Base-by-base conservation (phyloP, 2,888 invertebrate genomes). In the Seladonia tumulorum region DNA sequence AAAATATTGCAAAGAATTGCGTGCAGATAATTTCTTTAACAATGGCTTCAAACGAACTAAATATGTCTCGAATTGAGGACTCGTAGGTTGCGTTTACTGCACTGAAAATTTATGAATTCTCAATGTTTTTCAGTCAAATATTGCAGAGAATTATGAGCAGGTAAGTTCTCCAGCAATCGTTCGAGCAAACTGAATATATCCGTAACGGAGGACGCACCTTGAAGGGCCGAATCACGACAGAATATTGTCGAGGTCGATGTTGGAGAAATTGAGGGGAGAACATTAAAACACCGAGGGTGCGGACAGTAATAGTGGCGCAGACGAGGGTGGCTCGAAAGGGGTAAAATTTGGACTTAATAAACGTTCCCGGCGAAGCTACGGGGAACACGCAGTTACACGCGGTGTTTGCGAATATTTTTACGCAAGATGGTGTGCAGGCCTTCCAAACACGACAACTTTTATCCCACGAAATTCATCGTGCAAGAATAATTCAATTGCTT, bases 231-330 rank as follows among this genome's bases (percentile, higher is more conserved):
- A 92, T 91, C 91, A 88, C 88, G 85, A 79, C 79, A 79, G 87
- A 87, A 88, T 85, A 88, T 87, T 84, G 90, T 87, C 90, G 89
- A 88, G 89, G 90, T 91, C 88, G 89, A 88, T 87, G 90, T 84
- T 76, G 90, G 90, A 89, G 91, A 92, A 92, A 91, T 91, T 85
- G 90, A 92, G 92, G 93, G 93, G 92, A 93, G 92, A 91, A 86
- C 89, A 90, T 93, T 92, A 91, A 93, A 93, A 91, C 91, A 88
- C 90, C 83, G 89, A 93, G 93, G 93, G 93, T 93, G 91, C 92
- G 90, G 90, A 93, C 91, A 89, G 90, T 90, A 86, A 83, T 90
- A 91, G 88, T 88, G 92, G 92, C 90, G 92, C 90, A 90, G 91
- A 87, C 87, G 88, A 87, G 91, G 91, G 88, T 81, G 87, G 86